phyloP scores from a whole-genome alignment of 2,888 invertebrate genomes.

The Byasa hedistus region DNA sequence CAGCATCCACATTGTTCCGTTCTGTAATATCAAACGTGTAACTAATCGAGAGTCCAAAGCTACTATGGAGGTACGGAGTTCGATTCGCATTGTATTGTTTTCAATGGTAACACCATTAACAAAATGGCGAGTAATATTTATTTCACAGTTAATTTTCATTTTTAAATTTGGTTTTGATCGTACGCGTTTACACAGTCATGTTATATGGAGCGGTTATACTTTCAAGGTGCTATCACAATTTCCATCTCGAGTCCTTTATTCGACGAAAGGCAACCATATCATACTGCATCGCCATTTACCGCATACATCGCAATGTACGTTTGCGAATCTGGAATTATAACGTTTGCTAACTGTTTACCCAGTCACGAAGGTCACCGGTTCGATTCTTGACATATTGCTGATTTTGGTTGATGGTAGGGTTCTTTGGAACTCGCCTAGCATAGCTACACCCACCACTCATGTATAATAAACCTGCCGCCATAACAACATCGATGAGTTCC shows the following conservation, averaged over 20 bases:
- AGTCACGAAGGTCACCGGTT: no score
- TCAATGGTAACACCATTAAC: no score
- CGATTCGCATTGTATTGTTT: not conserved
- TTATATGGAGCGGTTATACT: not conserved
- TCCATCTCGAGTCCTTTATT: slow-evolving; percentile 15
- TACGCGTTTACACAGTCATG: not conserved
- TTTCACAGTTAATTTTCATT: no score
- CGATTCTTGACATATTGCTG: no score
- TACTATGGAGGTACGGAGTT: not conserved
- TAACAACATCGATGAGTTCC: no score
- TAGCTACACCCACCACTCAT: no score
- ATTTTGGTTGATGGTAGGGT: no score
- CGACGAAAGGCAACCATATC: slow-evolving; percentile 18
- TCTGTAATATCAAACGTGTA: not conserved
- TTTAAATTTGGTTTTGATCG: no score
- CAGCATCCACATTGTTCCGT: not conserved
- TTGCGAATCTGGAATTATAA: not conserved
- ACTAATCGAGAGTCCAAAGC: not conserved
- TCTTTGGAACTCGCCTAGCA: no score
- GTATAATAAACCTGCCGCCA: no score
- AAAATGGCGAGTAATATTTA: no score
- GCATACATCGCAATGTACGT: slow-evolving; percentile 6
- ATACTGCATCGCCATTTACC: slow-evolving; percentile 11
- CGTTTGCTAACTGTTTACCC: not conserved
- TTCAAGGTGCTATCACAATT: slow-evolving; percentile 16